phyloP scores from a whole-genome alignment of 2,113 vertebrate species.

The Eurystomus gularis region DNA sequence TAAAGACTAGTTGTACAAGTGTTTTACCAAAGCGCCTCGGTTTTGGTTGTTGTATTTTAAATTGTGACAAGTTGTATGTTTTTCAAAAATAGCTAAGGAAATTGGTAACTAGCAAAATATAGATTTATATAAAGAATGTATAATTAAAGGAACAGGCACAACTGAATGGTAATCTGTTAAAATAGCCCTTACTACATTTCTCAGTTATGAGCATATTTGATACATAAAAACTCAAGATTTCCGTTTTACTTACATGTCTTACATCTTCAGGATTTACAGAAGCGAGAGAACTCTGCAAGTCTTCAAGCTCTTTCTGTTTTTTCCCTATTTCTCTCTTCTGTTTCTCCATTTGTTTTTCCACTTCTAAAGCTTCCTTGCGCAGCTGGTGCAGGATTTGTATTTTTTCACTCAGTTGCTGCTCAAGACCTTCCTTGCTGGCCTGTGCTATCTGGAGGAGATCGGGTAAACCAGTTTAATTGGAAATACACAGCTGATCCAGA shows the following conservation, averaged over 20 bases:
- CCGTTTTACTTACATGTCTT: slow-evolving; percentile 76
- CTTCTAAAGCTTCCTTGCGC: slow-evolving; percentile 69
- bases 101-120: background rate
- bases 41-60: background rate
- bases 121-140: too few species aligned
- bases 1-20: background rate
- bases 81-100: background rate
- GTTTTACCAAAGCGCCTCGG: background rate
- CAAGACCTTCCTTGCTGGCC: slow-evolving; percentile 73
- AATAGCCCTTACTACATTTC: background rate
- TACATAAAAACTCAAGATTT: background rate
- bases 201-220: background rate
- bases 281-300: slow-evolving; percentile 65
- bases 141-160: background rate
- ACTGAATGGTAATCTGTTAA: background rate
- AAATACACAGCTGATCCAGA: background rate
- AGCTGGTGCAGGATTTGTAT: slow-evolving; percentile 73
- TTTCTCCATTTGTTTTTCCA: slow-evolving; percentile 79
- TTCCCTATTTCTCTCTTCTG: slow-evolving; percentile 71
- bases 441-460: slow-evolving; percentile 69
- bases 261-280: slow-evolving; percentile 74
- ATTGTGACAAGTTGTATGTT: background rate
- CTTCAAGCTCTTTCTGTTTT: slow-evolving; percentile 73
- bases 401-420: slow-evolving; percentile 75
- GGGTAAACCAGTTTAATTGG: background rate